Evolutionary conservation across 2,113 vertebrate species (phyloP), one percentile per base, ranked within the genome.

Genomic region (Cyprinodon tularosa): DNA sequence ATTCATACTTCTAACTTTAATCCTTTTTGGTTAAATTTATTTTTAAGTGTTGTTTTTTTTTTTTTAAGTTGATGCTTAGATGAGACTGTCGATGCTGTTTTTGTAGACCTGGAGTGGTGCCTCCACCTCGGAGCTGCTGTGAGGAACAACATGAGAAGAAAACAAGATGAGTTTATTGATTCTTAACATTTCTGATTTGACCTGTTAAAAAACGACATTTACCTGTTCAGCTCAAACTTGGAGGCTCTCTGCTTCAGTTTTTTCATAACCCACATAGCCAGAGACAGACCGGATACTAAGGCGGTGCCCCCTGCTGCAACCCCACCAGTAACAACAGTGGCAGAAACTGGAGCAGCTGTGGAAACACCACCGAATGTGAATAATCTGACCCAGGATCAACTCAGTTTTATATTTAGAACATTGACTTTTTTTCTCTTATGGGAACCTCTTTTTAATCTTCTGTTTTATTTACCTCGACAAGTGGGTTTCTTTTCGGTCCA

Each of bases 211-310:
- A 57, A 9, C 37, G 39, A 13, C 11, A 70, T 88, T 88, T 1
- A 95, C 93, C 93, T 94, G 75, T 40, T 92, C 12, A 94, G 62
- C 38, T 93, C 90, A 91, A 94, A 93, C 44, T 90, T 87, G 6
- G 75, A 82, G 77, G 84, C 84, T 80, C 83, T 93, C 39, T 62
- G 62, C 47, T 44, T 90, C 57, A 93, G 37, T 79, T 76, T 75
- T 72, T 81, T 94, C 29, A 93, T 45, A 63, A 93, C 50, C 91
- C 90, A 94, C 14, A 78, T 6, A 0, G 20, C 70, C 38, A 92
- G 0, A n/a, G 74, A 77, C 15, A 94, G 50, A 38, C 48, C 81
- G 0, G 85, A 78, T 1, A 88, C 17, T 0, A 85, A 3, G 5
- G 37, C 61, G 70, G 73, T 47, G 20, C 85, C 84, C 17, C 85